Evolutionary conservation across 2,888 invertebrate genomes (phyloP), one percentile per base, ranked within the genome.

Genomic region (Eremobia ochroleuca): DNA sequence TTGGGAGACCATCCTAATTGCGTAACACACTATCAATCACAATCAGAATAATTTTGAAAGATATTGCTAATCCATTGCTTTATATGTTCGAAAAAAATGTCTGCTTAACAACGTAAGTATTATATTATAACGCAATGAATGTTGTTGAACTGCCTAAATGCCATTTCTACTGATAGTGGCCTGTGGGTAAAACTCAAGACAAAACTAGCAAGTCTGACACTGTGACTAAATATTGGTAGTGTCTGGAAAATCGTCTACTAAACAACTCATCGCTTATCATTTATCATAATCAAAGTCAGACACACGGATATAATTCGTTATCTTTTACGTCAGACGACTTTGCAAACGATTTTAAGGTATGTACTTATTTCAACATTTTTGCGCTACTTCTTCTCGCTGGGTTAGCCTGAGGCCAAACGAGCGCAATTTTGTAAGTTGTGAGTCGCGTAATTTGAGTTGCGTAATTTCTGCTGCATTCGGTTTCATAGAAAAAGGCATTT

Each of bases 221-320:
- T 62, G 18, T 28, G n/a, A 40, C 2, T 37, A 28, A 61, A n/a
- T 77, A 65, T 55, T n/a, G 13, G 46, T 40, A 31, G 6, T 6
- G 66, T 79, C 76, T 62, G 25, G 49, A 55, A 40, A 67, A 49
- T 49, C 15, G 61, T 82, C 43, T 73, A 25, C 34, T 18, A 9
- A 58, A 25, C 9, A 15, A 72, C 31, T 72, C 58, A 52, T 64
- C 55, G 9, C 6, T 65, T 61, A 82, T 78, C 77, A 68, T 77
- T 76, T 43, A 76, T 77, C 65, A 52, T 40, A 11, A 79, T 49
- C 40, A 61, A 55, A 37, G 59, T 52, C 46, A 21, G 66, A 61
- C 65, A 66, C 46, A 66, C 81, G 82, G 34, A 66, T 66, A 61
- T 46, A 31, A 40, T 52, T 49, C 11, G 11, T 81, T 67, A 81